Base-by-base conservation (phyloP, 35 echinoderm and acorn worm genomes). In the Holothuria glaberrima region DNA sequence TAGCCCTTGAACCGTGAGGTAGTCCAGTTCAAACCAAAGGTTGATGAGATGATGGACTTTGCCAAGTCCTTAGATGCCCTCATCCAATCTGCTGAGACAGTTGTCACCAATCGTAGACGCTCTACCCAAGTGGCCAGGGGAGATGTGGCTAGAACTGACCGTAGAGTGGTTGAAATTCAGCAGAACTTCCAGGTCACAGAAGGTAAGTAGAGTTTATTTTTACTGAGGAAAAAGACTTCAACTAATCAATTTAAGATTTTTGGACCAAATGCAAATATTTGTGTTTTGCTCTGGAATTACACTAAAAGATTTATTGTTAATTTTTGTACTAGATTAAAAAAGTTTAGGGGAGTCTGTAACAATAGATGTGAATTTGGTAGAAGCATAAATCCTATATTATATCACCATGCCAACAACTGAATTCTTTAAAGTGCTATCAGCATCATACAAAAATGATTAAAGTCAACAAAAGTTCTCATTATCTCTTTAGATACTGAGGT, bases 171-270 rank as follows among this genome's bases (percentile, higher is more conserved):
- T 9, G 95, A 97, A 58, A 91, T 94, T 0, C 95, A 97, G 45
- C 95, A 97, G 81, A 97, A 82, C 28, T 97, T 97, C 92, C 92
- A 97, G 72, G 95, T 97, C 10, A 92, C 95, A 46, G 95, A 97
- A 92, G 95, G 95, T 97, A 89, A 71, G 68, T 9, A 24, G 16
- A 1, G 3, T 9, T 14, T 54, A 54, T 12, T 54, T 54, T 54
- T 54, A 54, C 7, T 54, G 50, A 54, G 1, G 0, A 2, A 54
- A 17, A 54, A 54, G 50, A 54, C 50, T 54, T 14, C 50, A 12
- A 12, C 16, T 1, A 1, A 54, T 9, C 16, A 12, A 9, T 54
- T 9, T 17, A 54, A 14, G 9, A 54, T 9, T 54, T 54, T 14
- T 54, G 50, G 9, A 17, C 5, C 0, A 17, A 54, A 54, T 54